phyloP scores from a whole-genome alignment of 2,888 invertebrate genomes.

The Atrina japonica region DNA sequence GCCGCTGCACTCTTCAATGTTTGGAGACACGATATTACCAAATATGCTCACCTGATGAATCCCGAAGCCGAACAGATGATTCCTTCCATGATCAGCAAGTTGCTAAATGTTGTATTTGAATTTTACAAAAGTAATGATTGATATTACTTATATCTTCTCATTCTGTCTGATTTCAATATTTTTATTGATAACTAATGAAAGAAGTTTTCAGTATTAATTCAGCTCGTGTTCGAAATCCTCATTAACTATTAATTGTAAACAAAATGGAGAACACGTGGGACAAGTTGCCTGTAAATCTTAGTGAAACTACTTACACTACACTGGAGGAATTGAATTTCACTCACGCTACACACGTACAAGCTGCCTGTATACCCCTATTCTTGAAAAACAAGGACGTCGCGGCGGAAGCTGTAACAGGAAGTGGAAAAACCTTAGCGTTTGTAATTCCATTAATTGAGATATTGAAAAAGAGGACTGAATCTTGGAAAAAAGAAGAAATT shows the following conservation, averaged over 20 bases:
- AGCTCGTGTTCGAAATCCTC: no score
- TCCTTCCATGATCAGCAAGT: no score
- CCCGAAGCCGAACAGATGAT: no score
- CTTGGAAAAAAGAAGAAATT: slow-evolving; percentile 82
- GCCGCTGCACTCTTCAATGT: no score
- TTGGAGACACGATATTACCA: no score
- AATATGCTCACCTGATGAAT: no score
- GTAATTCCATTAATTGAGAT: slow-evolving; percentile 95
- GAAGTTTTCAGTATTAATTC: background rate
- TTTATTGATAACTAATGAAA: no score
- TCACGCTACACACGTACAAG: slow-evolving; percentile 80
- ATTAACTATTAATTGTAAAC: slow-evolving; percentile 5
- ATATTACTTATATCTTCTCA: no score
- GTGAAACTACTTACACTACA: slow-evolving; percentile 46
- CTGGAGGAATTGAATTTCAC: slow-evolving; percentile 57
- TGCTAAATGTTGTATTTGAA: no score
- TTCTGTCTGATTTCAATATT: no score
- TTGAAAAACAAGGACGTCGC: slow-evolving; percentile 96
- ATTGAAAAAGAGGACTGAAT: slow-evolving; percentile 80
- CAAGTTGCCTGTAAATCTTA: slow-evolving; percentile 47
- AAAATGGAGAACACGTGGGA: slow-evolving; percentile 66
- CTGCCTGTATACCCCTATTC: slow-evolving; percentile 93
- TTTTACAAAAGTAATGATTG: no score
- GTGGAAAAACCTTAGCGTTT: slow-evolving; percentile 98
- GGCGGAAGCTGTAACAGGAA: slow-evolving; percentile 98